Conservation (phyloP, 2,888 invertebrate genomes). For the Acanthosepion lycidas region DNA sequence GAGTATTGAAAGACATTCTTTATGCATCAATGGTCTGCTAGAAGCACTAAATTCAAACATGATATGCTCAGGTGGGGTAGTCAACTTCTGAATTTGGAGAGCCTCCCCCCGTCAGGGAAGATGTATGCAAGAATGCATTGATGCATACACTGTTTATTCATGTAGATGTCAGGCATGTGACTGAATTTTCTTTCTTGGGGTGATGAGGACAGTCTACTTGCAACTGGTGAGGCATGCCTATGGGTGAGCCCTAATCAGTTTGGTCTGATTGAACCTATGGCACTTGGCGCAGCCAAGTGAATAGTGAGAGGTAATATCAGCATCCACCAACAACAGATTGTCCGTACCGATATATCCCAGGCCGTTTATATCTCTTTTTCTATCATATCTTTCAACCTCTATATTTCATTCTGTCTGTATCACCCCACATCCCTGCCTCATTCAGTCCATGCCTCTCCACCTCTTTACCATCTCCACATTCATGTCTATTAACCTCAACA, state of each 20-base stretch:
- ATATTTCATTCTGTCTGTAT: no score
- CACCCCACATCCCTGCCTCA: no score
- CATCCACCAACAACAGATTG: not conserved
- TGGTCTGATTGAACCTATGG: not conserved
- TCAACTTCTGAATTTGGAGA: not conserved
- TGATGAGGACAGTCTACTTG: conserved; percentile 15
- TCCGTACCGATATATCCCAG: no score
- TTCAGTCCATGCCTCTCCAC: no score
- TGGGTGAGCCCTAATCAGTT: not conserved
- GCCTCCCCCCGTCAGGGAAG: no score
- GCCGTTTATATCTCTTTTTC: no score
- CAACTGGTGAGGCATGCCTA: not conserved
- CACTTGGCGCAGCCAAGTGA: not conserved
- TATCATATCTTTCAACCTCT: no score
- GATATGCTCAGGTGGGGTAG: not conserved
- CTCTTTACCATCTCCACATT: no score
- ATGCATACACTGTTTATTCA: not conserved
- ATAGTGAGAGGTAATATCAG: not conserved
- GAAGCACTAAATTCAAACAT: not conserved
- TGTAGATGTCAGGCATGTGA: conserved; percentile 33
- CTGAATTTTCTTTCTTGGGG: not conserved
- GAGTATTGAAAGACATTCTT: not conserved
- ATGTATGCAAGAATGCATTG: not conserved
- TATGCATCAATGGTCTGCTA: not conserved
- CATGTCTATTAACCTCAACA: no score